A percentile compares a stretch with the other conserved stretches of the same genome.
Evolutionary conservation across 2,113 vertebrate genomes (phyloP).

Genomic region (Microtus montanus): DNA sequence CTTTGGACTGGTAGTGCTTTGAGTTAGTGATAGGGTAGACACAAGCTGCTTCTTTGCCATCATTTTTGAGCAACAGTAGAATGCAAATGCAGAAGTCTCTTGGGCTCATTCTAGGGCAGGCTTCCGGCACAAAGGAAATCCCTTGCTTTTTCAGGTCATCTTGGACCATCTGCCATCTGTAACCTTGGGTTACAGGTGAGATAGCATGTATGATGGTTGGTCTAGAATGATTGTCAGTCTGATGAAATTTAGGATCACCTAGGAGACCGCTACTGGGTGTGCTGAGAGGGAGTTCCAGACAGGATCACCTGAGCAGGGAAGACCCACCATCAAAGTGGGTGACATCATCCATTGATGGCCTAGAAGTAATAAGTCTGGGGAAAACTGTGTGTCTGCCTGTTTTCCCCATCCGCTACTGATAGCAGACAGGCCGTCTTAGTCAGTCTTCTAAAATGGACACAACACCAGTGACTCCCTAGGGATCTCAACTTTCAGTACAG

Average conservation of each 20-base stretch:
- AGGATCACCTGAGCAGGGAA: not conserved
- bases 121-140: rapidly evolving
- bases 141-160: not conserved
- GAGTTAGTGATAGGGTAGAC: not conserved
- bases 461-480: no score
- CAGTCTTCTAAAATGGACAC: not conserved
- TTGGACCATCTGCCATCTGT: not conserved
- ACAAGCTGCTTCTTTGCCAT: not conserved
- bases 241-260: not conserved
- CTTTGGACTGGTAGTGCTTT: not conserved
- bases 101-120: not conserved
- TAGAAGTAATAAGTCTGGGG: no score
- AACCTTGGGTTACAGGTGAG: not conserved
- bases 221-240: not conserved
- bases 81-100: not conserved
- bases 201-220: not conserved
- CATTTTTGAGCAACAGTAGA: not conserved
- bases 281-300: not conserved
- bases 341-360: not conserved
- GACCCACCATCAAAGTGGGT: not conserved
- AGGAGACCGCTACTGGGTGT: not conserved
- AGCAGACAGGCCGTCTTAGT: not conserved
- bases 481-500: not conserved
- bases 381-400: not conserved
- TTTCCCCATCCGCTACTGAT: not conserved